Evolutionary conservation across 2,113 vertebrate genomes (phyloP).

Genomic region (Lamprologus tigripictilis): DNA sequence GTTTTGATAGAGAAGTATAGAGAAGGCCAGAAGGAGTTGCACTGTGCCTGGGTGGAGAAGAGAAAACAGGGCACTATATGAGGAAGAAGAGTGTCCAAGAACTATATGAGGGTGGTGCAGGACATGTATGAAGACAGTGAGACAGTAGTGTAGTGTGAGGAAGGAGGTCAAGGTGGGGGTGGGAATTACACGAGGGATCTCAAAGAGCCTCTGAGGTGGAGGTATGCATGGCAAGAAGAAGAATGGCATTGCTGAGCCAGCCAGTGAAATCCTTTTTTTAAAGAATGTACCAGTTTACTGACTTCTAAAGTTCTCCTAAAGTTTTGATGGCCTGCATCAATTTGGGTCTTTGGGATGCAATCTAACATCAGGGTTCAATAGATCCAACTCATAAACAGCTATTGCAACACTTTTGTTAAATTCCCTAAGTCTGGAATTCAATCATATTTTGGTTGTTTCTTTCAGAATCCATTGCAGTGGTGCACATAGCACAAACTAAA

Average conservation of each 20-base stretch:
- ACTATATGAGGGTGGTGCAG: too few relatives aligned
- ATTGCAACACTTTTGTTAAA: not conserved
- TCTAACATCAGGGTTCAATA: not conserved
- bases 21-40: too few relatives aligned
- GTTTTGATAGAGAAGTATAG: too few relatives aligned
- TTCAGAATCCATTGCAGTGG: not conserved
- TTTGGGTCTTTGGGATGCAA: not conserved
- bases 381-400: not conserved
- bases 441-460: accelerated
- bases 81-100: too few relatives aligned
- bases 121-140: not conserved
- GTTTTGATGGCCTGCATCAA: not conserved
- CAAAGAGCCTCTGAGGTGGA: not conserved
- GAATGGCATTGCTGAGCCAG: not conserved
- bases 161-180: not conserved
- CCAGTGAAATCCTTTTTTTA: accelerated
- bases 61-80: too few relatives aligned
- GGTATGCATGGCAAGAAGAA: not conserved
- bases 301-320: not conserved
- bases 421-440: accelerated
- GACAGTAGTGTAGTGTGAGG: not conserved
- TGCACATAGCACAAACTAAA: not conserved
- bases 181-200: accelerated
- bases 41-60: too few relatives aligned
- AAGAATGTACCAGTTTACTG: not conserved